Percentiles rank a stretch among this genome's conserved stretches.
These are phyloP conservation scores for Cyanistes caeruleus DNA, from an alignment of 2,113 vertebrate genomes.

Conservation along the genomic window DNA sequence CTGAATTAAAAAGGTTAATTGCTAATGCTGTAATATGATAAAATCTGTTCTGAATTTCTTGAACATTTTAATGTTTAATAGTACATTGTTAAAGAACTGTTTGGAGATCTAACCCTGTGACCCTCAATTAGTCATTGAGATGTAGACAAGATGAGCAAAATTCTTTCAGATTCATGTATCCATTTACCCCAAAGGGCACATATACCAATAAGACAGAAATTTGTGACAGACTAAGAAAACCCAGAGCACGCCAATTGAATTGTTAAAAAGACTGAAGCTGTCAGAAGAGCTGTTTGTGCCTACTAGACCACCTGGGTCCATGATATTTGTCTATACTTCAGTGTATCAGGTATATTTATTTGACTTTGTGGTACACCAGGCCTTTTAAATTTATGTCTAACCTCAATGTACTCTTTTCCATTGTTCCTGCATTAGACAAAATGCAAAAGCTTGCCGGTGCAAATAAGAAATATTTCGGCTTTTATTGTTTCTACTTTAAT, in stretches of 20 bases:
- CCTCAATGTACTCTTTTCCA: background rate
- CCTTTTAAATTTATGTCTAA: background rate
- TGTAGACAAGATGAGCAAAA: background rate
- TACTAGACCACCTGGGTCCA: background rate
- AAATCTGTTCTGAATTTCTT: conserved; percentile 24
- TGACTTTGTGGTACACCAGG: background rate
- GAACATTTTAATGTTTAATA: conserved; percentile 20
- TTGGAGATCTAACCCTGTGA: conserved; percentile 32
- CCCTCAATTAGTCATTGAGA: conserved; percentile 22
- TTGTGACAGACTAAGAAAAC: background rate
- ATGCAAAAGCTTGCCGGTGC: background rate
- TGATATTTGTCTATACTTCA: background rate
- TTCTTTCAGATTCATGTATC: background rate
- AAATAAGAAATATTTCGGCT: background rate
- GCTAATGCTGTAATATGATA: background rate
- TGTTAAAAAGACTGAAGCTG: background rate
- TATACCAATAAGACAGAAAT: background rate
- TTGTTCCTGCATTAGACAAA: background rate
- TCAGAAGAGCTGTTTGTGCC: background rate
- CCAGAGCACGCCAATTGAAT: background rate
- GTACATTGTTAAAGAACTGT: background rate
- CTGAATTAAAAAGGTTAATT: conserved; percentile 19
- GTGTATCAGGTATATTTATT: background rate
- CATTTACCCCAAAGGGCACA: background rate
- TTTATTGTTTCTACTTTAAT: background rate